Conservation (phyloP, 2,888 invertebrate genomes). For the Notodonta dromedarius region DNA sequence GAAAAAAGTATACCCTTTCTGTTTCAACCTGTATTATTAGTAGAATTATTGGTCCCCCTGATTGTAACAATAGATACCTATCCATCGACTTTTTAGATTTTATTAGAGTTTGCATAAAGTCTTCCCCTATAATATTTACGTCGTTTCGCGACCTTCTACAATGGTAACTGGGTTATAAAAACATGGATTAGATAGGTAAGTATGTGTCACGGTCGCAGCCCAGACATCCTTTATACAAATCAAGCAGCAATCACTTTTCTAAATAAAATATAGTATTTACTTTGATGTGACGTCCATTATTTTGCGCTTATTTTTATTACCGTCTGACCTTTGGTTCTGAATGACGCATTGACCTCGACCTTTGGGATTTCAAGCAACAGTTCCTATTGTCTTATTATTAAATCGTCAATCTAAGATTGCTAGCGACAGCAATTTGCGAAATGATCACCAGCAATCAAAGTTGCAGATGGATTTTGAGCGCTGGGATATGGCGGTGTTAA, state of each 20-base stretch:
- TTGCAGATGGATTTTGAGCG: too few relatives aligned
- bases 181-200: not conserved
- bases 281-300: constrained; percentile 2
- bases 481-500: too few relatives aligned
- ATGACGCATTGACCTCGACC: not conserved
- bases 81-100: too few relatives aligned
- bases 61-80: too few relatives aligned
- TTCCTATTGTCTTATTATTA: not conserved
- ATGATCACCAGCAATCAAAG: too few relatives aligned
- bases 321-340: constrained; percentile 3
- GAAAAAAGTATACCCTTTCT: too few relatives aligned
- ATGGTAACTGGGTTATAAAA: not conserved
- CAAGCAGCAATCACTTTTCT: not conserved
- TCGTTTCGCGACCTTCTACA: constrained; percentile 14
- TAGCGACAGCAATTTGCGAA: too few relatives aligned
- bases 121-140: too few relatives aligned
- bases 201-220: not conserved
- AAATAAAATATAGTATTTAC: constrained; percentile 4
- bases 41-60: too few relatives aligned
- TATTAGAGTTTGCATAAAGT: too few relatives aligned
- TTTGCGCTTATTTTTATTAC: not conserved
- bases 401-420: too few relatives aligned
- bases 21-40: too few relatives aligned
- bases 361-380: not conserved
- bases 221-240: not conserved